Percentiles rank a stretch among this genome's conserved stretches.
phyloP scores from a whole-genome alignment of 2,797 vertebrate genomes.

The Spea hammondii region DNA sequence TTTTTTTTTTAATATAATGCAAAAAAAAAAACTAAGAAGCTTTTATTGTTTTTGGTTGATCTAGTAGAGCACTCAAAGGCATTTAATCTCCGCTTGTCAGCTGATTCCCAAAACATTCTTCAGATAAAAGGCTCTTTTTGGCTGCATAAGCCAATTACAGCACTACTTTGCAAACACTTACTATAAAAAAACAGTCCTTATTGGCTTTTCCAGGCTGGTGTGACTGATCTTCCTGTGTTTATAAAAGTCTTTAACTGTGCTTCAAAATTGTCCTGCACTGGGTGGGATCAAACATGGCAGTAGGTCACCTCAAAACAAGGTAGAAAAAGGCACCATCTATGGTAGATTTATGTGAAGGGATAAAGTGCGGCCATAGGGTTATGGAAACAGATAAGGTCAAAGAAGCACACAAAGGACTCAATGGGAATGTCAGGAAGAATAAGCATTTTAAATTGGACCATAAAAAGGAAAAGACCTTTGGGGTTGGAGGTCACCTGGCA shows the following conservation, averaged over 20 bases:
- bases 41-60: neutral
- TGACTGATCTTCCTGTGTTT: neutral
- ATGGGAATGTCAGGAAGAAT: slow-evolving; percentile 11
- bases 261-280: neutral
- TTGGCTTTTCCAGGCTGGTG: neutral
- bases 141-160: neutral
- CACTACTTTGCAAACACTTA: neutral
- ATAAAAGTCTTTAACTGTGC: neutral
- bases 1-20: too few species aligned
- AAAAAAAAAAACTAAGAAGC: too few species aligned
- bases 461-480: neutral
- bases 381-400: slow-evolving; percentile 28
- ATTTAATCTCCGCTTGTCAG: neutral
- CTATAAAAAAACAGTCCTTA: neutral
- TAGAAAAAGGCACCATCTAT: neutral
- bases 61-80: neutral
- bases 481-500: slow-evolving; percentile 16
- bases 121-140: neutral
- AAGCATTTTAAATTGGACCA: slow-evolving; percentile 2
- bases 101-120: neutral
- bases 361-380: neutral
- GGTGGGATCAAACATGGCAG: slow-evolving; percentile 1
- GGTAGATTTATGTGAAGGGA: slow-evolving; percentile 4
- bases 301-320: slow-evolving; percentile 4
- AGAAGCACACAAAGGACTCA: slow-evolving; percentile 9